Evolutionary conservation across 2,888 invertebrate species (phyloP), one percentile per base, ranked within the genome.

Genomic region (Brachyptera putata): DNA sequence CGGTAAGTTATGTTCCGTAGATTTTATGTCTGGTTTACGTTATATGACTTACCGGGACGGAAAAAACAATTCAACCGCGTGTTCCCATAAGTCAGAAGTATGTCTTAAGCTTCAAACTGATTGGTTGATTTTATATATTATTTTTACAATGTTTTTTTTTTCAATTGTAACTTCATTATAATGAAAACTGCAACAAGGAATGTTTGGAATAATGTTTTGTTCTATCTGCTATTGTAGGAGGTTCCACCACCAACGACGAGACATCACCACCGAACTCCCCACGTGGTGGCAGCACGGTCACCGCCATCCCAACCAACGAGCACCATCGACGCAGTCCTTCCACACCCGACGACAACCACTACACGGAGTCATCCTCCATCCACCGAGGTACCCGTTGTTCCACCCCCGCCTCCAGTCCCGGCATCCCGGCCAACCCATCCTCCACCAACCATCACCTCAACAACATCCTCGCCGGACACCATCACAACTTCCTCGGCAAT

Each of bases 161-260:
- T n/a, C n/a, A n/a, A n/a, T n/a, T n/a, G n/a, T n/a, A n/a, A n/a
- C n/a, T n/a, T n/a, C n/a, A n/a, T n/a, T n/a, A n/a, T n/a, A n/a
- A n/a, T n/a, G n/a, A n/a, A n/a, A n/a, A n/a, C n/a, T n/a, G n/a
- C n/a, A n/a, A n/a, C n/a, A n/a, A n/a, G n/a, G n/a, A n/a, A n/a
- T n/a, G n/a, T n/a, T n/a, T n/a, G n/a, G n/a, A n/a, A n/a, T n/a
- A n/a, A n/a, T n/a, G n/a, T n/a, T n/a, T n/a, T n/a, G n/a, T n/a
- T n/a, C n/a, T n/a, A n/a, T n/a, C n/a, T n/a, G n/a, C n/a, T n/a
- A n/a, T 84, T 84, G 63, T 83, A 87, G 88, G 86, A 72, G 86
- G 86, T 69, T 87, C 86, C 0, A 83, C 75, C 63, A 77, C 86
- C 78, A 75, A 86, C 80, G 76, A 88, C 48, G 71, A 71, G 53